Evolutionary conservation across 2,113 vertebrate species (phyloP), one percentile per base, ranked within the genome.

Genomic region (Psephotus haematonotus): DNA sequence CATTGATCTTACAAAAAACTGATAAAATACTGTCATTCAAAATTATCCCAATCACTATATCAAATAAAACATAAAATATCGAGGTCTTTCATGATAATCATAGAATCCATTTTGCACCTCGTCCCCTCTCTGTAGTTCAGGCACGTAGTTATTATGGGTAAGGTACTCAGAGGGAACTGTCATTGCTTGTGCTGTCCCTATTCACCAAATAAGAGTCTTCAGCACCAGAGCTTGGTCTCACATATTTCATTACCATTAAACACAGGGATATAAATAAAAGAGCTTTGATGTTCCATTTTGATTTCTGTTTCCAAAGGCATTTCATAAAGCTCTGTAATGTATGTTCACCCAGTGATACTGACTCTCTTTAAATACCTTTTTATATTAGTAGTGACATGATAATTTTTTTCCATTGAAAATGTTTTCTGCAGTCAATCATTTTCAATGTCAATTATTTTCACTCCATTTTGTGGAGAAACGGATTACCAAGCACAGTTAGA

Each of bases 261-360:
- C 27, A 71, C 55, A 82, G 16, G 53, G 64, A 82, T 12, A 86
- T 78, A 88, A 93, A 93, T 74, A 69, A 74, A 69, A 81, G 17
- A 86, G 19, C 9, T 68, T 24, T 76, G 41, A 82, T 39, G n/a
- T 75, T 91, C 31, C 8, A 46, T 88, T 92, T 95, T 57, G 8
- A 88, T 95, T 94, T 83, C 92, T 81, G 88, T 93, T 94, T 86
- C 76, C 41, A 63, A 90, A 90, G 74, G 7, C 46, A 52, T 82
- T 90, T 82, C 27, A 68, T 82, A 90, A 89, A 92, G 28, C 50
- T 92, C 49, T 87, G 19, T 82, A 86, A 82, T 63, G 9, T 60
- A 64, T 55, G 13, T 57, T 91, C 68, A 78, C 11, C 4, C 15
- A 71, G 10, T 47, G n/a, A 47, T 68, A 33, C 37, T 91, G 55